A percentile compares a stretch with the other conserved stretches of the same genome.
phyloP scores from a whole-genome alignment of 2,888 invertebrate species.

The Eupithecia subfuscata region DNA sequence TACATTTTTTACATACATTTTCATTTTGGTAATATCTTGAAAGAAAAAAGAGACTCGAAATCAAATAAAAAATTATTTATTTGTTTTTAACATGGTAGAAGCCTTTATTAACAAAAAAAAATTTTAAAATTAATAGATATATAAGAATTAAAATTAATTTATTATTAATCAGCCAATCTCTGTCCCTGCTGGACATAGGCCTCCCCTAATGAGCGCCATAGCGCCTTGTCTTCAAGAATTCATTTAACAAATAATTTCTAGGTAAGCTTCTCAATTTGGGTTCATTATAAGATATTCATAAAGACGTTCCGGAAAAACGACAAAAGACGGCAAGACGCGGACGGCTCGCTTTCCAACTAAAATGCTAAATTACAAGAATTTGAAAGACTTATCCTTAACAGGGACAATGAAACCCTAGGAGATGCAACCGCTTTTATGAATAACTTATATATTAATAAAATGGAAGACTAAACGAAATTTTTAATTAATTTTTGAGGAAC shows the following conservation, averaged over 20 bases:
- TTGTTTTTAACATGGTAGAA: too few species aligned
- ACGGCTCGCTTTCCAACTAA: slow-evolving; percentile 59
- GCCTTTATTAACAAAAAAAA: too few species aligned
- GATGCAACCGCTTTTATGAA: slow-evolving; percentile 45
- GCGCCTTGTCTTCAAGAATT: too few species aligned
- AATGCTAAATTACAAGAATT: slow-evolving; percentile 70
- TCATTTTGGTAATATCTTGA: background rate
- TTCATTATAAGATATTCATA: slow-evolving; percentile 80
- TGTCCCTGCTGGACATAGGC: too few species aligned
- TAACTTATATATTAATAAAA: slow-evolving; percentile 41
- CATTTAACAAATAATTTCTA: slow-evolving; percentile 74
- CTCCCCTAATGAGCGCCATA: too few species aligned
- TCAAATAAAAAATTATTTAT: too few species aligned
- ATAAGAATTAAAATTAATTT: too few species aligned
- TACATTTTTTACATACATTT: background rate
- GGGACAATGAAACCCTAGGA: slow-evolving; percentile 49
- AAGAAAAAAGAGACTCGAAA: slow-evolving; percentile 52
- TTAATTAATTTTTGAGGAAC: slow-evolving; percentile 28
- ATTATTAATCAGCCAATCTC: too few species aligned
- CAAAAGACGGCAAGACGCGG: slow-evolving; percentile 62
- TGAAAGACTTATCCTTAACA: slow-evolving; percentile 52
- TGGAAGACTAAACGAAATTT: slow-evolving; percentile 34
- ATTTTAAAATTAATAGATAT: too few species aligned
- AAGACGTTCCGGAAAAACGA: slow-evolving; percentile 69
- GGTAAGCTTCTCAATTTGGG: slow-evolving; percentile 78